Evolutionary conservation across 1,140 invertebrate genomes (phyloP).

Genomic region (Drosophila baimaii): DNA sequence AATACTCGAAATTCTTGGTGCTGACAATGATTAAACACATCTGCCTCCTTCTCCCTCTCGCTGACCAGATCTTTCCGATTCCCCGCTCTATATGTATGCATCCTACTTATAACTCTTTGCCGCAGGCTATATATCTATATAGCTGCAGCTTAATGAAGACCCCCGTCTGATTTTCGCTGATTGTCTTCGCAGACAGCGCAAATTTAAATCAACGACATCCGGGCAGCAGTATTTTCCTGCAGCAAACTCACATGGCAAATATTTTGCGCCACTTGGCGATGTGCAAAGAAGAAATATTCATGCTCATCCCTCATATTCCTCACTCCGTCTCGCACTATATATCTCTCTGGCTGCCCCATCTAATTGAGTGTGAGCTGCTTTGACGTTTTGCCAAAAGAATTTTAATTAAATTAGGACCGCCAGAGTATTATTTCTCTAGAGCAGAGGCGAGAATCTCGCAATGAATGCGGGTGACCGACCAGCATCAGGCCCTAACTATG

Average conservation of each 20-base stretch:
- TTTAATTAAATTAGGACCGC: conserved; percentile 72
- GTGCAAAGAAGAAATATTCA: conserved; percentile 26
- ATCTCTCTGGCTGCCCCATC: conserved; percentile 7
- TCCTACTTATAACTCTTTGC: conserved; percentile 38
- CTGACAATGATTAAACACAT: background rate
- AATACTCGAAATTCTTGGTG: conserved; percentile 8
- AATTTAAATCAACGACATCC: conserved; percentile 80
- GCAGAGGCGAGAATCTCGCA: conserved; percentile 5
- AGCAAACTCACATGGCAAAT: conserved; percentile 40
- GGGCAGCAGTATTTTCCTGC: conserved; percentile 36
- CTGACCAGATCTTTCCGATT: conserved; percentile 5
- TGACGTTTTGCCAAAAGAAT: conserved; percentile 73
- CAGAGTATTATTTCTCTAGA: conserved; percentile 1
- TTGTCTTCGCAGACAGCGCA: conserved; percentile 75
- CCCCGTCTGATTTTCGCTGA: conserved; percentile 55
- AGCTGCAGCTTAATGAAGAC: conserved; percentile 56
- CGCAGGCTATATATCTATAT: conserved; percentile 1
- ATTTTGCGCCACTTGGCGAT: conserved; percentile 45
- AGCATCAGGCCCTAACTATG: background rate
- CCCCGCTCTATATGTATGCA: background rate
- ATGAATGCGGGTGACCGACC: conserved; percentile 58
- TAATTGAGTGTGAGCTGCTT: conserved; percentile 63
- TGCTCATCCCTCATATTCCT: conserved; percentile 31
- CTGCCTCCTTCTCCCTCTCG: background rate
- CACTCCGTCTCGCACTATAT: background rate